Percentiles rank a stretch among this genome's conserved stretches.
Conservation (phyloP, 1,140 invertebrate genomes). For the Orchesella cincta region DNA sequence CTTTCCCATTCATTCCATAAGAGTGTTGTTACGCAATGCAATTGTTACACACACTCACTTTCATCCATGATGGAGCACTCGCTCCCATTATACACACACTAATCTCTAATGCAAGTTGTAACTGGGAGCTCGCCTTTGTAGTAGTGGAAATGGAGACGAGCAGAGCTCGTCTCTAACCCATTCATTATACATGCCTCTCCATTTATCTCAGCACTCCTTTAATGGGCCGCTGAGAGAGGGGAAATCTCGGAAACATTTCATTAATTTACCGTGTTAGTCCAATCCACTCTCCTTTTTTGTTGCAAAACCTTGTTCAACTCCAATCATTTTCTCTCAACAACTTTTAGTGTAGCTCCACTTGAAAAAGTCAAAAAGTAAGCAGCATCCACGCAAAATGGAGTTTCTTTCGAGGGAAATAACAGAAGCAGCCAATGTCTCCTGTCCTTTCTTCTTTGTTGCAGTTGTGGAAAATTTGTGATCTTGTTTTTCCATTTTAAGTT, state of each 20-base stretch:
- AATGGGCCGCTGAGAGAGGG: neutral
- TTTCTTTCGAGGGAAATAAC: neutral
- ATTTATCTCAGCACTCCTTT: neutral
- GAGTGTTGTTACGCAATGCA: neutral
- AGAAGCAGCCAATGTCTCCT: neutral
- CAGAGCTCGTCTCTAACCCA: neutral
- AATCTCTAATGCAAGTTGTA: too few species aligned
- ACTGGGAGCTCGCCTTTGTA: too few species aligned
- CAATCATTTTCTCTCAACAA: conserved; percentile 14
- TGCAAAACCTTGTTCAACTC: neutral
- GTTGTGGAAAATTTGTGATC: neutral
- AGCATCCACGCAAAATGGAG: neutral
- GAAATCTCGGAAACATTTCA: conserved; percentile 11
- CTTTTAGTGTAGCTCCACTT: neutral
- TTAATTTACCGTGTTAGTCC: neutral
- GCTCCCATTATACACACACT: too few species aligned
- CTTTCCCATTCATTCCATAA: neutral
- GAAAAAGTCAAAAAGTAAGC: neutral
- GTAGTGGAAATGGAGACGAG: neutral
- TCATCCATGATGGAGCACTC: too few species aligned
- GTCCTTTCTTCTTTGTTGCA: neutral
- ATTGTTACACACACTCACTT: too few species aligned
- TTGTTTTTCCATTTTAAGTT: neutral
- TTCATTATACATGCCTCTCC: neutral
- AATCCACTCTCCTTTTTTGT: neutral